Conservation (phyloP, 2,797 vertebrate species). For the Cyprinella venusta region DNA sequence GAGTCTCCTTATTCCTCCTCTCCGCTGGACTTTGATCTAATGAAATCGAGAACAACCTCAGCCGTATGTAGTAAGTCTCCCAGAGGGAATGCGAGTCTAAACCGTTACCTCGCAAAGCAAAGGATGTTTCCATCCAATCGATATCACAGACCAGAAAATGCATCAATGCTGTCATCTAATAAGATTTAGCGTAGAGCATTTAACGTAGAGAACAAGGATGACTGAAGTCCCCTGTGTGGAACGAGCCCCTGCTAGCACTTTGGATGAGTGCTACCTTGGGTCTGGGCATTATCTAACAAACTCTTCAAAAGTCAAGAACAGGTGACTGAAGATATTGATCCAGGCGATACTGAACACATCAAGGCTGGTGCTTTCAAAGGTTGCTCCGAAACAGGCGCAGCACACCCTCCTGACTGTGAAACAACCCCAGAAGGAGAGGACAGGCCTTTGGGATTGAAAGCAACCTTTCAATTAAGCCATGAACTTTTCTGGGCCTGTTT, state of each 20-base stretch:
- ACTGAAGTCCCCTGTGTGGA: not conserved
- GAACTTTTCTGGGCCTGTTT: conserved; percentile 17
- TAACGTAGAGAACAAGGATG: not conserved
- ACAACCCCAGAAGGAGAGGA: conserved; percentile 13
- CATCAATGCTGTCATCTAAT: conserved; percentile 17
- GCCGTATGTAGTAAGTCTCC: conserved; percentile 29
- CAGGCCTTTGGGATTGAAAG: conserved; percentile 28
- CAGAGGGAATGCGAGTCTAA: conserved; percentile 32
- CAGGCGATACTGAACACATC: conserved; percentile 38
- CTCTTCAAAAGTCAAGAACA: conserved; percentile 55
- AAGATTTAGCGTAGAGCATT: conserved; percentile 3
- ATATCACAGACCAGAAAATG: conserved; percentile 19
- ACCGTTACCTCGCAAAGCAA: conserved; percentile 32
- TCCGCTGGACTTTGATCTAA: conserved; percentile 38
- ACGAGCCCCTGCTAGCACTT: conserved; percentile 3
- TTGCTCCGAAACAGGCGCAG: not conserved
- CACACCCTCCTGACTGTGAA: conserved; percentile 10
- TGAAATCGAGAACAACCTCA: conserved; percentile 44
- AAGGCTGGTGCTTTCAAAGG: conserved; percentile 50
- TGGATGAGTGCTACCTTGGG: conserved; percentile 29
- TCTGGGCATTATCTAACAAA: conserved; percentile 34
- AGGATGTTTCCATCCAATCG: conserved; percentile 38
- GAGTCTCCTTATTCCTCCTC: conserved; percentile 29
- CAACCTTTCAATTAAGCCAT: conserved; percentile 22
- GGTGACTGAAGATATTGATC: conserved; percentile 52